Conservation (phyloP, 92 coral and sea anemone species). For the Galaxea fascicularis region DNA sequence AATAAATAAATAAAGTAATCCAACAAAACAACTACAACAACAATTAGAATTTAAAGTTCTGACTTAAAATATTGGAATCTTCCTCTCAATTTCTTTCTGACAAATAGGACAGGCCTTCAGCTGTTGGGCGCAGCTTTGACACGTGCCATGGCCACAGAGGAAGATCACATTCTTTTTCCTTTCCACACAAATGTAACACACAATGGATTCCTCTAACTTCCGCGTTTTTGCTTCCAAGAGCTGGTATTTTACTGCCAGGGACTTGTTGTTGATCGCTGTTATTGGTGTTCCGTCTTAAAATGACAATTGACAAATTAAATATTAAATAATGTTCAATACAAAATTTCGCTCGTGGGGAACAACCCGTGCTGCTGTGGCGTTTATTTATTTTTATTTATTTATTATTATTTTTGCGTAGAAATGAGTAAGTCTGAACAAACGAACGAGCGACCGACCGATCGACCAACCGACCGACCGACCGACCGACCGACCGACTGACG, state of each 20-base stretch:
- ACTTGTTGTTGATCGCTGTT: conserved; percentile 27
- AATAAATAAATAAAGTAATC: too few relatives aligned
- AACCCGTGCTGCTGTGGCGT: too few relatives aligned
- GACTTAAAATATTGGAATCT: conserved; percentile 56
- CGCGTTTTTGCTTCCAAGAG: conserved; percentile 51
- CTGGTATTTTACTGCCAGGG: conserved; percentile 52
- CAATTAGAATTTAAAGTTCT: too few relatives aligned
- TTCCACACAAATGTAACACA: conserved; percentile 69
- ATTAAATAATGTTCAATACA: neutral
- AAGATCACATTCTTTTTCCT: conserved; percentile 71
- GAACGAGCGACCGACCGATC: too few relatives aligned
- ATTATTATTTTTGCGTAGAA: too few relatives aligned
- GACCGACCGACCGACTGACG: too few relatives aligned
- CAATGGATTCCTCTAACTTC: conserved; percentile 66
- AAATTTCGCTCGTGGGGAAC: too few relatives aligned
- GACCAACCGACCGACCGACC: too few relatives aligned
- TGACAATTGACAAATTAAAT: neutral
- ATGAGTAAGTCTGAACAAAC: too few relatives aligned
- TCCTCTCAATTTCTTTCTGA: conserved; percentile 65
- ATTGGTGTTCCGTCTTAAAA: conserved; percentile 51
- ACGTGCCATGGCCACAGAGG: conserved; percentile 77
- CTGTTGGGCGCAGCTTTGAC: conserved; percentile 69
- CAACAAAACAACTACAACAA: too few relatives aligned
- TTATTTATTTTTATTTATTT: too few relatives aligned
- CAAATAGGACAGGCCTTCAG: conserved; percentile 69